Base-by-base conservation (phyloP, 2,888 invertebrate genomes). In the Lacanobia oleracea region DNA sequence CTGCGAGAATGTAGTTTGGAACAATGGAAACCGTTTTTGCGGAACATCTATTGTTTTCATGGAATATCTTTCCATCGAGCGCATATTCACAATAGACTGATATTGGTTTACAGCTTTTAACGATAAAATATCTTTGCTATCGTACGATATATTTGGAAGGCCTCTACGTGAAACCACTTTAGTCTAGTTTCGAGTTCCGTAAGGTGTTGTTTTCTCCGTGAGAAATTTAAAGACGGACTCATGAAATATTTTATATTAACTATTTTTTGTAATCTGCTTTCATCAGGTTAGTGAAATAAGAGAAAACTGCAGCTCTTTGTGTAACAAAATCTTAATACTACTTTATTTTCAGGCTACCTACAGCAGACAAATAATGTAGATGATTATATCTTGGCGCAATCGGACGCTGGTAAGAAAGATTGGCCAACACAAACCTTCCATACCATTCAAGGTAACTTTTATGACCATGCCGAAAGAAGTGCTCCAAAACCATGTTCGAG, bases 11-110 rank as follows among this genome's bases (percentile, higher is more conserved):
- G 43, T 73, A 70, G 72, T 66, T 73, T 56, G 84, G 86, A 91
- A 93, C 92, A 92, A 90, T 93, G 89, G 90, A 89, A 91, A 87
- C 86, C 89, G 87, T 89, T 91, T 91, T 89, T 87, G 89, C 89
- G 88, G 89, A 92, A 93, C 91, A 86, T 81, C 90, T 85, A 93
- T 95, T 94, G 94, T 94, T 93, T 91, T 85, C 86, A 87, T 82
- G 77, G 84, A 91, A 93, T 93, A 91, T 91, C 91, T 92, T 93
- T 94, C 93, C 92, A 88, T 88, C 85, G 88, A 90, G 79, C 88
- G 91, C 89, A 90, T 88, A 88, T 91, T 87, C 82, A 92, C 93
- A 94, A 94, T 94, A 87, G 90, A 77, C 77, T 88, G 90, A 92
- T 92, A 94, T 90, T 90, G 89, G 83, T 91, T 92, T 92, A 92